A percentile compares a stretch with the other conserved stretches of the same genome.
Conservation (phyloP, 2,888 invertebrate genomes). For the Drosophila trichaetosa region DNA sequence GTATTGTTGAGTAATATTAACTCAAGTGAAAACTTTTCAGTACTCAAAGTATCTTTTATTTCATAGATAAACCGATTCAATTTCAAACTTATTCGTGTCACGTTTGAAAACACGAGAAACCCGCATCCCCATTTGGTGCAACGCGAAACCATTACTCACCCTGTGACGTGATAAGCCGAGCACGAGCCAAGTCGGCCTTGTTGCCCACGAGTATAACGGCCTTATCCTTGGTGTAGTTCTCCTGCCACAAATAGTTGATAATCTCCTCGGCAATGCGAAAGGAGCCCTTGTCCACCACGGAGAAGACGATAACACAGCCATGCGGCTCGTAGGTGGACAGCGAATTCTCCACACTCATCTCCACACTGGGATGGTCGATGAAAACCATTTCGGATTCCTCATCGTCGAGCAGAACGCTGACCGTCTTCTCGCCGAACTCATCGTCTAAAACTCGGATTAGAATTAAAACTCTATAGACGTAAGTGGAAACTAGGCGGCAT, state of each 20-base stretch:
- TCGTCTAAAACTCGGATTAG: conserved; percentile 90
- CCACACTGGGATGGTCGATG: conserved; percentile 94
- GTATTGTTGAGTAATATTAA: neutral
- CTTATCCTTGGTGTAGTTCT: conserved; percentile 92
- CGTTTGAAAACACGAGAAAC: neutral
- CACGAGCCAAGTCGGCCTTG: conserved; percentile 95
- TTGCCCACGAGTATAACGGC: conserved; percentile 96
- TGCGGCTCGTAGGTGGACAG: conserved; percentile 96
- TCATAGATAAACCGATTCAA: too few relatives aligned
- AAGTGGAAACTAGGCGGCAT: conserved; percentile 62
- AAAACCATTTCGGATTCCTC: conserved; percentile 96
- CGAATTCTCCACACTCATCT: conserved; percentile 97
- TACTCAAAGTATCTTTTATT: too few relatives aligned
- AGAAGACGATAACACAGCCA: conserved; percentile 96
- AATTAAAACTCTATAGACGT: conserved; percentile 83
- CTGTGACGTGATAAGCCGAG: conserved; percentile 92
- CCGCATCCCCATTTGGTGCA: conserved; percentile 20
- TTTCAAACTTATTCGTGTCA: neutral
- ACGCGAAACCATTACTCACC: conserved; percentile 86
- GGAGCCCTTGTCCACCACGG: conserved; percentile 93
- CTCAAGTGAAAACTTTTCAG: neutral
- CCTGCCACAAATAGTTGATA: conserved; percentile 93
- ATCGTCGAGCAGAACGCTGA: conserved; percentile 94
- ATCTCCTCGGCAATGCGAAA: conserved; percentile 94
- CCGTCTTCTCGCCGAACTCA: conserved; percentile 95